Evolutionary conservation across 2,888 invertebrate genomes (phyloP).

Genomic region (Ceriagrion tenellum): DNA sequence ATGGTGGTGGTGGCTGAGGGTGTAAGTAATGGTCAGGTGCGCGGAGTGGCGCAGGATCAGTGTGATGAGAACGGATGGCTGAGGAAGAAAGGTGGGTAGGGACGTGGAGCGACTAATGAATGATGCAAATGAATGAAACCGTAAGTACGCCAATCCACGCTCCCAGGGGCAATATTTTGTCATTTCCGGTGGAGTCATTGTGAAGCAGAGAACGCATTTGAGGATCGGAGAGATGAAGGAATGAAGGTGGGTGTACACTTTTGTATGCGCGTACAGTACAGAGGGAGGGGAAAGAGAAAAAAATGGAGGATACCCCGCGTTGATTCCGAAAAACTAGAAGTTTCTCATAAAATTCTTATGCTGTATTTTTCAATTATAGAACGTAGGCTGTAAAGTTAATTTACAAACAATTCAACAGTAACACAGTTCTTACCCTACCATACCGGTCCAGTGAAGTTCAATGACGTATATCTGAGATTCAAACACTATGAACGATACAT

Average conservation of each 20-base stretch:
- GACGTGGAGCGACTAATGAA: background rate
- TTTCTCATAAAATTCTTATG: too few relatives aligned
- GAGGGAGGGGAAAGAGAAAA: background rate
- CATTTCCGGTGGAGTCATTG: background rate
- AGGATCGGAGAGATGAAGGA: background rate
- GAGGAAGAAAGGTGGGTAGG: background rate
- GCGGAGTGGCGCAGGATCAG: background rate
- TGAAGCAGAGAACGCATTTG: background rate
- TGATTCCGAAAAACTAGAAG: too few relatives aligned
- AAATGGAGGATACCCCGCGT: too few relatives aligned
- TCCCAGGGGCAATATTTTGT: background rate
- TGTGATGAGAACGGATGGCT: background rate
- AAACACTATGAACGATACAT: too few relatives aligned
- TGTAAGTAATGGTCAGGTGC: background rate
- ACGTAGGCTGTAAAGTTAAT: too few relatives aligned
- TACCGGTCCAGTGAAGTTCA: too few relatives aligned
- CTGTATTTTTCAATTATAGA: too few relatives aligned
- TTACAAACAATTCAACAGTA: too few relatives aligned
- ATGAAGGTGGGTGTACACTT: too few relatives aligned
- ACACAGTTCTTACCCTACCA: too few relatives aligned
- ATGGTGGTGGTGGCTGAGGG: background rate
- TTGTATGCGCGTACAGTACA: background rate
- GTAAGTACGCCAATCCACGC: background rate
- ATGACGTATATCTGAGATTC: too few relatives aligned
- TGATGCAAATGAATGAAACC: background rate